Evolutionary conservation across 1,140 invertebrate genomes (phyloP).

Genomic region (Drosophila setifemur): DNA sequence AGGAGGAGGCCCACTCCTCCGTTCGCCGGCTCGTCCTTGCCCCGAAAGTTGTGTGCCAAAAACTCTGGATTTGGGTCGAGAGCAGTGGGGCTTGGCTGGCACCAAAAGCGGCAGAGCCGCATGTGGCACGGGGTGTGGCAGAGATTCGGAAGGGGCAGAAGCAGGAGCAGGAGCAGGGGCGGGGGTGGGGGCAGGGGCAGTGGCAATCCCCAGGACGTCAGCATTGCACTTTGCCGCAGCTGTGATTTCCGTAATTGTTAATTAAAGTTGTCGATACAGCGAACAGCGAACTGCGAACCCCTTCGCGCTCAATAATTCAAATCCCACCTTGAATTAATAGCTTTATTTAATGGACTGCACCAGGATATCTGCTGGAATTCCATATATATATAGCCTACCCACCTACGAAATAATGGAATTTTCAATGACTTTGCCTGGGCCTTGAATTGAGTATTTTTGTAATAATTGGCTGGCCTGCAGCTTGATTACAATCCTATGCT

Average conservation of each 20-base stretch:
- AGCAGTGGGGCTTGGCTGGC: not conserved
- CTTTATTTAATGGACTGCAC: no score
- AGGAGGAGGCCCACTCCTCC: slow-evolving; percentile 9
- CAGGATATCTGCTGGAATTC: no score
- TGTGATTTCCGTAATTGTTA: slow-evolving; percentile 11
- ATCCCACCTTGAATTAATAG: not conserved
- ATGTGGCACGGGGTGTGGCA: slow-evolving; percentile 13
- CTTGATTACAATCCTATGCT: no score
- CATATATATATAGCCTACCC: no score
- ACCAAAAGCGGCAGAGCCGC: not conserved
- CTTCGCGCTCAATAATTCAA: not conserved
- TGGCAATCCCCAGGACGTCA: slow-evolving; percentile 23
- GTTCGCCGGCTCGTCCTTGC: slow-evolving; percentile 9
- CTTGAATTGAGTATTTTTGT: no score
- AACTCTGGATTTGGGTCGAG: slow-evolving; percentile 40
- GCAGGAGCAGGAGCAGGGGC: not conserved
- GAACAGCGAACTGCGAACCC: no score
- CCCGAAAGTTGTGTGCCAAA: slow-evolving; percentile 36
- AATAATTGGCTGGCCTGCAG: no score
- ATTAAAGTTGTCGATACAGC: no score
- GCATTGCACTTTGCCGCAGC: slow-evolving; percentile 24
- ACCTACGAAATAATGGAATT: no score
- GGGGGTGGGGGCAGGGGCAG: not conserved
- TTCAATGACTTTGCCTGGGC: no score
- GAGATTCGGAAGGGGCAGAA: slow-evolving; percentile 8